These are phyloP conservation scores for Peromyscus leucopus DNA, from an alignment of 2,113 vertebrate species.

Conservation along the genomic window DNA sequence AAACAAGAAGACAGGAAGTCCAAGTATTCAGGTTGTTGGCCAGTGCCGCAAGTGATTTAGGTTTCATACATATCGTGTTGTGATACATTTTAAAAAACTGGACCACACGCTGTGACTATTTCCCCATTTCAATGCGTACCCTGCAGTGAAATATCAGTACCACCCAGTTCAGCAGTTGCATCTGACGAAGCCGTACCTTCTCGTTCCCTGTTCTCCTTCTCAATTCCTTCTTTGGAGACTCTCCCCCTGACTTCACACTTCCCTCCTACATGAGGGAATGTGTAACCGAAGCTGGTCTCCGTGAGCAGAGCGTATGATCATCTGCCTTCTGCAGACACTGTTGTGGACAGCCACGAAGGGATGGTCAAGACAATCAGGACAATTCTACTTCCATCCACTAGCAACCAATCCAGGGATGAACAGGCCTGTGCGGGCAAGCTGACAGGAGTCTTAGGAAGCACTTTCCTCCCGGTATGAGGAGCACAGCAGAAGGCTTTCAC, in stretches of 20 bases:
- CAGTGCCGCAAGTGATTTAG: background rate
- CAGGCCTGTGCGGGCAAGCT: background rate
- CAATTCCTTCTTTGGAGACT: conserved; percentile 57
- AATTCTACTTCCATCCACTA: background rate
- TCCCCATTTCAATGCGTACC: conserved; percentile 22
- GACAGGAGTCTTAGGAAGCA: background rate
- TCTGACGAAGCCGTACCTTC: too few species aligned
- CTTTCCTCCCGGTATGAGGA: background rate
- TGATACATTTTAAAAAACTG: conserved; percentile 46
- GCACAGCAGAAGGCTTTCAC: background rate
- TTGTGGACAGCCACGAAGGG: background rate
- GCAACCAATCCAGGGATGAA: background rate
- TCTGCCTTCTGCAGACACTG: background rate
- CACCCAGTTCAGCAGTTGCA: background rate
- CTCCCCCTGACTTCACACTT: background rate
- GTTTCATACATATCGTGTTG: background rate
- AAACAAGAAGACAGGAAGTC: conserved; percentile 33
- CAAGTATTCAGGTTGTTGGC: background rate
- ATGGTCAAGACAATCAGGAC: background rate
- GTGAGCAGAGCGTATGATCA: background rate
- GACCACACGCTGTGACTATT: background rate
- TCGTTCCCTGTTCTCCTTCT: conserved; percentile 50
- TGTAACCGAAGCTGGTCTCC: background rate
- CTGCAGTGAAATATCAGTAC: background rate
- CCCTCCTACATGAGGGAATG: conserved; percentile 36